A percentile compares a stretch with the other conserved stretches of the same genome.
Conservation (phyloP, 2,888 invertebrate species). For the Callosobruchus maculatus region DNA sequence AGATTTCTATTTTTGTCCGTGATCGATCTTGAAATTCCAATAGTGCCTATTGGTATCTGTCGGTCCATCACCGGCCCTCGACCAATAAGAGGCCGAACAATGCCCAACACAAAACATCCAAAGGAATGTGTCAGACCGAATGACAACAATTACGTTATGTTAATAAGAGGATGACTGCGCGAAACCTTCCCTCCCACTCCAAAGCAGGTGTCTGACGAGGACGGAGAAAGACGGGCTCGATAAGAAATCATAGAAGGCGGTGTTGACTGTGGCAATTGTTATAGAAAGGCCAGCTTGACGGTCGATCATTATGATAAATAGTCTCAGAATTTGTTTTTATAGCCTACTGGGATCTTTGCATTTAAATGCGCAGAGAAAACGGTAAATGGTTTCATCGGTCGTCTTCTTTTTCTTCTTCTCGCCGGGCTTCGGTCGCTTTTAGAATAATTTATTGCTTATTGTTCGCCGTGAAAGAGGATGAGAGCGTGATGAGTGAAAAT, state of each 20-base stretch:
- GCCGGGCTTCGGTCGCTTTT: not conserved
- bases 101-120: constrained; percentile 18
- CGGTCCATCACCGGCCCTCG: not conserved
- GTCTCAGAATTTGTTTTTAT: constrained; percentile 31
- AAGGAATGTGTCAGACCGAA: constrained; percentile 37
- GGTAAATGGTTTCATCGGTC: constrained; percentile 13
- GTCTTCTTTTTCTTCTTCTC: not conserved
- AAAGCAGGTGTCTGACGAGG: constrained; percentile 19
- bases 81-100: constrained; percentile 9
- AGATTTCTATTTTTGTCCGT: not conserved
- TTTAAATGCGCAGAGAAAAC: constrained; percentile 15
- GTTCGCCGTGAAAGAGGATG: not conserved
- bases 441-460: constrained; percentile 1
- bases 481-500: not conserved
- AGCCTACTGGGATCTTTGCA: constrained; percentile 26
- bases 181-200: constrained; percentile 20
- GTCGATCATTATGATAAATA: constrained; percentile 38
- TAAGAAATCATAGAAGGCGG: constrained; percentile 35
- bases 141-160: constrained; percentile 44
- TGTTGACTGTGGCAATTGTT: constrained; percentile 35
- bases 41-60: not conserved
- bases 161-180: constrained; percentile 40
- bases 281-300: constrained; percentile 32
- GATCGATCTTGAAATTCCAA: not conserved
- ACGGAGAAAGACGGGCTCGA: constrained; percentile 15